Conservation (phyloP, 2,113 vertebrate species). For the Antechinus flavipes region DNA sequence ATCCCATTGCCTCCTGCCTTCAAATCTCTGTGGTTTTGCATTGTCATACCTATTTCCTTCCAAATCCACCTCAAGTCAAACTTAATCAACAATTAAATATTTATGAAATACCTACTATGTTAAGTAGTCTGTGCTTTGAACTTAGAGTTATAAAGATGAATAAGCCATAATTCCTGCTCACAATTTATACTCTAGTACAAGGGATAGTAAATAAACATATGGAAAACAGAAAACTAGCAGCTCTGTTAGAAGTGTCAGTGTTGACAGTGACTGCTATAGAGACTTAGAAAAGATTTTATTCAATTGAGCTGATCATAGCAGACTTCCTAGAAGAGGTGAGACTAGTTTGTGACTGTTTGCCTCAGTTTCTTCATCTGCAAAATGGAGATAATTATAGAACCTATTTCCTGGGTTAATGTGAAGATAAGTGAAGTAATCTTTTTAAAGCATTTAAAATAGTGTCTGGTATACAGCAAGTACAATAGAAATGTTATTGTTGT, state of each 20-base stretch:
- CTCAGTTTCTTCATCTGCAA: not conserved
- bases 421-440: not conserved
- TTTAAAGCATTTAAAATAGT: not conserved
- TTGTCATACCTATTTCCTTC: not conserved
- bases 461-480: not conserved
- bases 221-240: not conserved
- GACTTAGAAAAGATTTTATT: not conserved
- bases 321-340: not conserved
- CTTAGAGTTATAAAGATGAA: not conserved
- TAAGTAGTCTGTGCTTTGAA: not conserved
- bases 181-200: not conserved
- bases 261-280: not conserved
- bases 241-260: not conserved
- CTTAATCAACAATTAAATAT: not conserved
- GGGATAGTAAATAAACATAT: not conserved
- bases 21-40: not conserved
- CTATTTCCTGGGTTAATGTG: not conserved
- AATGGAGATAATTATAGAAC: not conserved
- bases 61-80: not conserved
- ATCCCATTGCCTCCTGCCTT: not conserved
- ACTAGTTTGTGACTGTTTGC: not conserved
- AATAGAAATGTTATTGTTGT: not conserved
- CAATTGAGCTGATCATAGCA: not conserved
- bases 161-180: not conserved
- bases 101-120: not conserved